phyloP scores from a whole-genome alignment of 92 coral and sea anemone species.

The Bergia sp. region DNA sequence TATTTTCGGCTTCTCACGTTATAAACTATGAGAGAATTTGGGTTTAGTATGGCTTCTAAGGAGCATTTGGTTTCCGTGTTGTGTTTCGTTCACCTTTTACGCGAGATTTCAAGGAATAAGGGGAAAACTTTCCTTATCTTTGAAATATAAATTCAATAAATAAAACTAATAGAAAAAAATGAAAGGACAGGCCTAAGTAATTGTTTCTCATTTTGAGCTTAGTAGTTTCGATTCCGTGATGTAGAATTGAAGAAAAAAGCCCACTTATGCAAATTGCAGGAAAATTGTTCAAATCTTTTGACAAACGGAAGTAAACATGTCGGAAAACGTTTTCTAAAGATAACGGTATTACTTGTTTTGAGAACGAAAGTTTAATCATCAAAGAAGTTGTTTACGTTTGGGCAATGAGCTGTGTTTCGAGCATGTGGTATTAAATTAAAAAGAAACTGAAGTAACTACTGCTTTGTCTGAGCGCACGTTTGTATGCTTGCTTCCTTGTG shows the following conservation, averaged over 20 bases:
- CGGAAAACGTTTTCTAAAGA: constrained; percentile 29
- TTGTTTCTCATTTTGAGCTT: not conserved
- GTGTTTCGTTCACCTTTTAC: not conserved
- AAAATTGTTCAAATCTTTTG: constrained; percentile 21
- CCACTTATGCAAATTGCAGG: constrained; percentile 20
- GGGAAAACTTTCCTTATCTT: too few species aligned
- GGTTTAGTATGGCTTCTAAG: not conserved
- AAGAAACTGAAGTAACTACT: constrained; percentile 4
- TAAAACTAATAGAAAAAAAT: not conserved
- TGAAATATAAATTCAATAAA: not conserved
- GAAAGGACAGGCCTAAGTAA: not conserved
- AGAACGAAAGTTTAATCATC: constrained; percentile 16
- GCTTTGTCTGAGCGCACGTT: not conserved
- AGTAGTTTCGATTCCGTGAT: constrained; percentile 15
- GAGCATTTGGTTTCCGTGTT: constrained; percentile 6
- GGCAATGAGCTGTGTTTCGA: not conserved
- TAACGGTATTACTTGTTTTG: constrained; percentile 41
- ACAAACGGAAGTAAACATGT: constrained; percentile 30
- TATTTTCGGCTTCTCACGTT: not conserved
- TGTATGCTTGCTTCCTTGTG: not conserved
- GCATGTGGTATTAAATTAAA: not conserved
- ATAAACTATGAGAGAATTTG: constrained; percentile 18
- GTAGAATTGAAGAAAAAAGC: not conserved
- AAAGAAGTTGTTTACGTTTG: constrained; percentile 23
- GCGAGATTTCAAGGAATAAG: not conserved